phyloP scores from a whole-genome alignment of 1,140 invertebrate species.

The Anadara kagoshimensis region DNA sequence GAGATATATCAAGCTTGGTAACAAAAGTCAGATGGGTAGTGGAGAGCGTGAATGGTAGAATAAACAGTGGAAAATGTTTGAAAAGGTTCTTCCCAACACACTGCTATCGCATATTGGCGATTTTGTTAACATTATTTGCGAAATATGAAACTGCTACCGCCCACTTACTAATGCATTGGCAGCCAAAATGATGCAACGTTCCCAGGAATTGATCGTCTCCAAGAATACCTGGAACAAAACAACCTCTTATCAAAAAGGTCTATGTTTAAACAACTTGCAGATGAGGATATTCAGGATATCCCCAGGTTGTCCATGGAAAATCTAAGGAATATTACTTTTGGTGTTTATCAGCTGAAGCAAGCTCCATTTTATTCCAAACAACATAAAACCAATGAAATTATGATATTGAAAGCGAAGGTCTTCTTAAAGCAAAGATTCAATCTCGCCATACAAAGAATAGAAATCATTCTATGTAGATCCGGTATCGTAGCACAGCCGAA shows the following conservation, averaged over 20 bases:
- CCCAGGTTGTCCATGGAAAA: not conserved
- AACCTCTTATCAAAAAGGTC: not conserved
- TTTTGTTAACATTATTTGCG: constrained; percentile 4
- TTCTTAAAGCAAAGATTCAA: too few species aligned
- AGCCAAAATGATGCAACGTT: not conserved
- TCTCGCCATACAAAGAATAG: too few species aligned
- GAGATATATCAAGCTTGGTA: constrained; percentile 11
- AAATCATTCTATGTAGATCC: too few species aligned
- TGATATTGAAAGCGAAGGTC: too few species aligned
- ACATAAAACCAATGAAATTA: too few species aligned
- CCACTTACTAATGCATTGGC: not conserved
- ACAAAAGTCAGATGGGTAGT: constrained; percentile 23
- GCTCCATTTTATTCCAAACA: too few species aligned
- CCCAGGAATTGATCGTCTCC: not conserved
- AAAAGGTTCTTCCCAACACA: constrained; percentile 6
- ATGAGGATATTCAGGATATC: not conserved
- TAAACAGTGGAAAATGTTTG: constrained; percentile 20
- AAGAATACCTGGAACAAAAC: not conserved
- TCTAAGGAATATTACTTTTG: not conserved
- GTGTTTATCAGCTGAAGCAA: constrained; percentile 11
- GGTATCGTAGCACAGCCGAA: too few species aligned
- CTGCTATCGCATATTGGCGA: constrained; percentile 6
- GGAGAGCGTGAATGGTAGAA: constrained; percentile 6
- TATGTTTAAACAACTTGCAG: not conserved
- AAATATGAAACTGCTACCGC: constrained; percentile 1